A percentile compares a stretch with the other conserved stretches of the same genome.
These are phyloP conservation scores for Nezara viridula DNA, from an alignment of 2,888 invertebrate species.

Conservation along the genomic window DNA sequence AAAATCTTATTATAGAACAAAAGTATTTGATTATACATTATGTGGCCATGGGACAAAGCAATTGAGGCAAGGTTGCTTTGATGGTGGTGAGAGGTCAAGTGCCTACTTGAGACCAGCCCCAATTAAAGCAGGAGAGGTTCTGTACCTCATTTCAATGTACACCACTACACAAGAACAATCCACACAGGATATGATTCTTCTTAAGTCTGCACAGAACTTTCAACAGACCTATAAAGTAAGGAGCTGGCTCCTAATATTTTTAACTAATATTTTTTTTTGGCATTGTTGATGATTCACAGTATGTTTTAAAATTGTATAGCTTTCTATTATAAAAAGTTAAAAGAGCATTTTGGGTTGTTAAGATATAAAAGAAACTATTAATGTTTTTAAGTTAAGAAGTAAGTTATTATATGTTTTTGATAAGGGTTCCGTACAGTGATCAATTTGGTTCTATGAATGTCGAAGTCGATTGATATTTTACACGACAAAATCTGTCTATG, in stretches of 20 bases:
- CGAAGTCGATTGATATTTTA: no score
- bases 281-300: no score
- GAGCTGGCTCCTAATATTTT: not conserved
- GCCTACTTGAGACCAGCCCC: not conserved
- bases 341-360: no score
- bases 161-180: not conserved
- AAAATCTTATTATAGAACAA: constrained; percentile 10
- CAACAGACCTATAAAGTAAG: not conserved
- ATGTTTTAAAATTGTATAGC: no score
- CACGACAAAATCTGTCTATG: no score
- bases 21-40: not conserved
- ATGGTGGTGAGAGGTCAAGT: not conserved
- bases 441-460: no score
- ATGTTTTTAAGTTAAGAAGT: no score
- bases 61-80: constrained; percentile 37
- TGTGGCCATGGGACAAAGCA: not conserved
- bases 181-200: not conserved
- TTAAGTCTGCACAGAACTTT: not conserved
- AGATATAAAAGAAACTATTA: no score
- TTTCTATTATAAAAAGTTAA: no score
- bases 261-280: not conserved
- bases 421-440: no score
- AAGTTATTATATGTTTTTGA: no score
- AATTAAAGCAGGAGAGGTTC: constrained; percentile 3
- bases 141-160: not conserved